Evolutionary conservation across 1,140 invertebrate genomes (phyloP), one percentile per base, ranked within the genome.

Genomic region (Elymnias hypermnestra): DNA sequence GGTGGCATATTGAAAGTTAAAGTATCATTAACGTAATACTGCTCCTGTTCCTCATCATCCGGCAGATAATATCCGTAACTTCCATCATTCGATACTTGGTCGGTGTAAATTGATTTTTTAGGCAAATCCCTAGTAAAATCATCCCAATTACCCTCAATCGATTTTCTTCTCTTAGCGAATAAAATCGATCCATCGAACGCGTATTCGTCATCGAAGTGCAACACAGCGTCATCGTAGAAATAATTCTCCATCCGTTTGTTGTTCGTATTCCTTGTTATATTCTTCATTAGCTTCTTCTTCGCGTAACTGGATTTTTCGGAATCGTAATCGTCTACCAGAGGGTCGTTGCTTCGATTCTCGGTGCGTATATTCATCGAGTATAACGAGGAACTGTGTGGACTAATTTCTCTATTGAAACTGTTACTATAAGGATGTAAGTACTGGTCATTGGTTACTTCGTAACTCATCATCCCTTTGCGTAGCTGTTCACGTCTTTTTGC

Each of bases 91-190:
- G 86, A 87, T 2, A 83, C 50, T 23, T 78, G 68, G 19, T 86
- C 83, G 1, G 66, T 39, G 13, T 52, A 49, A n/a, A 42, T 49
- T 33, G 42, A 57, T 40, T 26, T 60, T 47, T 54, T 66, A 4
- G 71, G 68, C 50, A 78, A 41, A 1, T 68, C 65, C 19, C 68
- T 69, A 0, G 53, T 51, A 22, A 62, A 75, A 3, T 77, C 77
- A 2, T 77, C 74, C 73, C 66, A 78, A 38, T 70, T 76, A 3
- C 46, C 63, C 5, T 84, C 72, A 12, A 78, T 51, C 10, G 75
- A 83, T 84, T 87, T 87, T 79, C 82, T 78, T 6, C 84, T 41
- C 44, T 86, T 87, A 5, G 84, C 74, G 42, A 86, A 87, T 8
- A 87, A 37, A 18, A 84, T 86, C 2, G 86, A 84, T 2, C 84